These are phyloP conservation scores for Stegodyphus dumicola DNA, from an alignment of 1,140 invertebrate genomes.

Conservation along the genomic window DNA sequence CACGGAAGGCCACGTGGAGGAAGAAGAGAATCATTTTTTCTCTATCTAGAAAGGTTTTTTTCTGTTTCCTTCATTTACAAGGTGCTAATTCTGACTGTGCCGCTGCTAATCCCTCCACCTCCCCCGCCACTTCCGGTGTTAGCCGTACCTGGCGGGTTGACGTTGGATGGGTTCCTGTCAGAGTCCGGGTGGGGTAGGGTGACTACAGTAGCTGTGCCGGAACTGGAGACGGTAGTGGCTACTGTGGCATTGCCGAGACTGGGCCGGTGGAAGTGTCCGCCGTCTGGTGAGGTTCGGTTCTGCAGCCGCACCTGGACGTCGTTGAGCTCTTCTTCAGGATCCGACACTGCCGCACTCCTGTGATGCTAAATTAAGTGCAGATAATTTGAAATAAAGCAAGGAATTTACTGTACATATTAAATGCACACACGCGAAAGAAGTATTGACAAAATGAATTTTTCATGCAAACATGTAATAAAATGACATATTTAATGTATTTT, in stretches of 20 bases:
- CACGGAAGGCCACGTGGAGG: constrained; percentile 50
- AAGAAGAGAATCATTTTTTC: constrained; percentile 16
- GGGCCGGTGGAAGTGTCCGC: constrained; percentile 55
- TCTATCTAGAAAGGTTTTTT: background rate
- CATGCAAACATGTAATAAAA: too few relatives aligned
- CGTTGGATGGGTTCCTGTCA: constrained; percentile 6
- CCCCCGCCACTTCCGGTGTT: background rate
- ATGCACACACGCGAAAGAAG: background rate
- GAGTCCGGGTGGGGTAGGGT: constrained; percentile 51
- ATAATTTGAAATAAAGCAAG: background rate
- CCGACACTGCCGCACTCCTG: constrained; percentile 65
- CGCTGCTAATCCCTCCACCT: background rate
- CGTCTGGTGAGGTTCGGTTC: constrained; percentile 65
- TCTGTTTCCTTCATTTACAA: constrained; percentile 6
- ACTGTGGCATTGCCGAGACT: constrained; percentile 37
- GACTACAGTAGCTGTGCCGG: constrained; percentile 51
- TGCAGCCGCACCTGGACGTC: constrained; percentile 71
- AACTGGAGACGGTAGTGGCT: constrained; percentile 32
- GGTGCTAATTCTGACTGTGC: constrained; percentile 50
- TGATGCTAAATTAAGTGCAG: constrained; percentile 64
- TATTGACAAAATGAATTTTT: background rate
- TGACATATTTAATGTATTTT: too few relatives aligned
- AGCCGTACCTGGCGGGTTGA: background rate
- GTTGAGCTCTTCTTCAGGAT: constrained; percentile 70
- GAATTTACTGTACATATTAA: background rate